Evolutionary conservation across 2,888 invertebrate species (phyloP).

Genomic region (Dilophus febrilis): DNA sequence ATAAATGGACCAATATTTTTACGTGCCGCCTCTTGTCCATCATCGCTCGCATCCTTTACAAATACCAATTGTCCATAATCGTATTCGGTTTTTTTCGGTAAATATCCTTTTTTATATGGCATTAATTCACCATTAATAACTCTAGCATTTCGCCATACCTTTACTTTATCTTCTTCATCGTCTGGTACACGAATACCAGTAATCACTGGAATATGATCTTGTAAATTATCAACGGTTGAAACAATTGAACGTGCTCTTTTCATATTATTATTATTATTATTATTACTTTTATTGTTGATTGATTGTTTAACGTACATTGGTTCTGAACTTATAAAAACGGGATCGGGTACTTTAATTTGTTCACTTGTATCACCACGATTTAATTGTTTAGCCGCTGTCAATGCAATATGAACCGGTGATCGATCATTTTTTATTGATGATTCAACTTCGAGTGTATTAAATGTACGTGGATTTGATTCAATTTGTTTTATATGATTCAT

Average conservation of each 20-base stretch:
- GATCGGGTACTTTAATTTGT: constrained; percentile 39
- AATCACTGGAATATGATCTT: constrained; percentile 60
- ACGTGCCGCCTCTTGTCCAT: constrained; percentile 1
- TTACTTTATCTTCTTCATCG: constrained; percentile 56
- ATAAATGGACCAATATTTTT: constrained; percentile 40
- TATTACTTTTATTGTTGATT: constrained; percentile 12
- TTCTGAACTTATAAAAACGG: constrained; percentile 50
- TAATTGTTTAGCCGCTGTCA: constrained; percentile 34
- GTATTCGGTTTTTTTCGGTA: constrained; percentile 37
- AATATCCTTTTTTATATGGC: constrained; percentile 53
- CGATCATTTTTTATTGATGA: constrained; percentile 25
- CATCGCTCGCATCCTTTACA: background rate
- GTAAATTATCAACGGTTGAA: too few relatives aligned
- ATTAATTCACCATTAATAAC: constrained; percentile 70
- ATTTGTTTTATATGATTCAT: constrained; percentile 12
- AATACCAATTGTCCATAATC: constrained; percentile 11
- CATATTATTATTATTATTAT: constrained; percentile 18
- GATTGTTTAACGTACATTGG: constrained; percentile 37
- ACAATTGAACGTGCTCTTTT: constrained; percentile 41
- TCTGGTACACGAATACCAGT: constrained; percentile 72
- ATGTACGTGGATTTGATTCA: constrained; percentile 6
- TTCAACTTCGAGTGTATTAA: constrained; percentile 4
- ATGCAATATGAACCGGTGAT: constrained; percentile 37
- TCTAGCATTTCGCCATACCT: constrained; percentile 75
- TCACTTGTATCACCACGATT: constrained; percentile 22